phyloP scores from a whole-genome alignment of 2,888 invertebrate species.

The Sarcophaga carnaria region DNA sequence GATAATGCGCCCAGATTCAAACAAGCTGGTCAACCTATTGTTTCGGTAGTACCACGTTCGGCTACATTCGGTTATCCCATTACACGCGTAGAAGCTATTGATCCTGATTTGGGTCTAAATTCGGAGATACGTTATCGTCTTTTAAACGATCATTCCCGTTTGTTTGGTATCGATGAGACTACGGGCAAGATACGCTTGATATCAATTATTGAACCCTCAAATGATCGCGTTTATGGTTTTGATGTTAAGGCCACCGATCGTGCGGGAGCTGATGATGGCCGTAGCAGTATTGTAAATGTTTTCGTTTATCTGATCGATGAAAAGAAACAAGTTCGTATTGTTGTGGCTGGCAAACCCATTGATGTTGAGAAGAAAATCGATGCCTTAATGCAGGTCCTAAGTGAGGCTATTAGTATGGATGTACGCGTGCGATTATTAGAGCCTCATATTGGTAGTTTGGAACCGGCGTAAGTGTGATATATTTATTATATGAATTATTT shows the following conservation, averaged over 20 bases:
- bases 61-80: constrained; percentile 92
- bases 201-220: constrained; percentile 84
- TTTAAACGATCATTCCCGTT: constrained; percentile 88
- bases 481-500: background rate
- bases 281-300: constrained; percentile 92
- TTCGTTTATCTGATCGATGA: constrained; percentile 93
- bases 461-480: constrained; percentile 80
- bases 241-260: constrained; percentile 94
- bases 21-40: constrained; percentile 88
- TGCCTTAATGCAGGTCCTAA: constrained; percentile 87
- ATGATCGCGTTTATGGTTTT: constrained; percentile 91
- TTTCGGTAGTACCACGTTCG: constrained; percentile 91
- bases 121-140: constrained; percentile 91
- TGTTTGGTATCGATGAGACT: constrained; percentile 90
- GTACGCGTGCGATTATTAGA: constrained; percentile 90
- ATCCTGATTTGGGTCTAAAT: constrained; percentile 89
- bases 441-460: constrained; percentile 85
- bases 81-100: constrained; percentile 88
- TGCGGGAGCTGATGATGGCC: constrained; percentile 90
- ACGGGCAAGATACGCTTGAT: constrained; percentile 89
- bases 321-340: constrained; percentile 90
- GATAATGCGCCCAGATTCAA: constrained; percentile 91
- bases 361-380: constrained; percentile 88
- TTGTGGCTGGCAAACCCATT: constrained; percentile 89
- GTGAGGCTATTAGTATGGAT: constrained; percentile 89